These are phyloP conservation scores for Daphoenositta chrysoptera DNA, from an alignment of 2,113 vertebrate genomes.

Conservation along the genomic window DNA sequence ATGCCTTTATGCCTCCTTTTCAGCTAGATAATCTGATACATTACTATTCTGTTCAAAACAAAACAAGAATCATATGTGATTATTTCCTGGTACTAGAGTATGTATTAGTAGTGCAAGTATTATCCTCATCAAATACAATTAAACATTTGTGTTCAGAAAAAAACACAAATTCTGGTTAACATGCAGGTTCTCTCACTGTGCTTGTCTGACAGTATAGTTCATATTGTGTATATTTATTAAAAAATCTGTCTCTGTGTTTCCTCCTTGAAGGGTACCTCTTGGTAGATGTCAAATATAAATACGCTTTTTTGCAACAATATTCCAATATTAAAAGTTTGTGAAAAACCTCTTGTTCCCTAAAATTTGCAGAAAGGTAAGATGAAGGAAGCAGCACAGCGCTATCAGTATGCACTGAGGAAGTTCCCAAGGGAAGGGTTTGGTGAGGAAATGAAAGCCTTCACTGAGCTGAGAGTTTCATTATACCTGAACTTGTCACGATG, in stretches of 20 bases:
- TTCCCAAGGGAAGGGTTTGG: conserved; percentile 94
- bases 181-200: background rate
- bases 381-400: conserved; percentile 97
- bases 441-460: conserved; percentile 94
- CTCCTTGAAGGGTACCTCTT: background rate
- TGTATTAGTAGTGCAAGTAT: background rate
- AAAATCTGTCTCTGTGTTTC: background rate
- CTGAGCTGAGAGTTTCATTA: conserved; percentile 90
- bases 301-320: background rate
- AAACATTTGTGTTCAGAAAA: background rate
- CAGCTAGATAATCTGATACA: background rate
- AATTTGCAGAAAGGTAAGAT: conserved; percentile 94
- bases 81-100: background rate
- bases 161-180: background rate
- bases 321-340: background rate
- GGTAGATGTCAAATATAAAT: background rate
- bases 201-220: background rate
- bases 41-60: background rate
- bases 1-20: background rate
- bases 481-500: conserved; percentile 96
- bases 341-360: background rate
- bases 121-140: background rate
- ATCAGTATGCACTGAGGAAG: conserved; percentile 95
- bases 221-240: background rate
- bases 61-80: background rate